A percentile compares a stretch with the other conserved stretches of the same genome.
These are phyloP conservation scores for Diploptera punctata DNA, from an alignment of 2,888 invertebrate genomes.

Conservation along the genomic window DNA sequence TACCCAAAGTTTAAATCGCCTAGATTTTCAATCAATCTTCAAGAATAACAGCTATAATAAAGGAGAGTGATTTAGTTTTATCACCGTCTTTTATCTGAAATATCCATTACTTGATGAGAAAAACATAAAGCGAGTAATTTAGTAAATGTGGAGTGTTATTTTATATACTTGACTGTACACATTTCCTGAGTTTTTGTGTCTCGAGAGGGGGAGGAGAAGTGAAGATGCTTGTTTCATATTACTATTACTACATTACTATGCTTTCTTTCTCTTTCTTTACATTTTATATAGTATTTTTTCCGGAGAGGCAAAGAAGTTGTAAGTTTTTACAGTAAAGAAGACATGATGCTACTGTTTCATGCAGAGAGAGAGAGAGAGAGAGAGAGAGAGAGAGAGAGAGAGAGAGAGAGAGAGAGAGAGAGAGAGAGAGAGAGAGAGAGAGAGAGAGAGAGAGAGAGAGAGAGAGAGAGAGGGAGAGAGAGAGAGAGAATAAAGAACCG, in stretches of 20 bases:
- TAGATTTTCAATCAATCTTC: too few species aligned
- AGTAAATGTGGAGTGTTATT: neutral
- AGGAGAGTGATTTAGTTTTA: too few species aligned
- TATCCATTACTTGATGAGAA: neutral
- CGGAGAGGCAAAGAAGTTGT: neutral
- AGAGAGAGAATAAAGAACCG: constrained; percentile 8
- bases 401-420: neutral
- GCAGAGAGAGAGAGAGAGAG: neutral
- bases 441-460: neutral
- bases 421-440: neutral
- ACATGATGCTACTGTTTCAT: constrained; percentile 2
- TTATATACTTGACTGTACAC: neutral
- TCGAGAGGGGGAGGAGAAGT: neutral
- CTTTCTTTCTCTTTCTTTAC: constrained; percentile 6
- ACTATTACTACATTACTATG: constrained; percentile 22
- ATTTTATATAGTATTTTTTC: neutral
- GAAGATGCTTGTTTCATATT: constrained; percentile 24
- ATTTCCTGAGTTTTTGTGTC: neutral
- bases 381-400: neutral
- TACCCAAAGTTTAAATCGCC: too few species aligned
- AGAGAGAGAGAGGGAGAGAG: neutral
- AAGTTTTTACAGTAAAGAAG: constrained; percentile 4
- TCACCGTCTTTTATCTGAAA: too few species aligned
- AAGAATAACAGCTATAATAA: too few species aligned
- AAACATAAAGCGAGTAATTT: neutral